Evolutionary conservation across 1,140 invertebrate species (phyloP).

Genomic region (Conopomorpha cramerella): DNA sequence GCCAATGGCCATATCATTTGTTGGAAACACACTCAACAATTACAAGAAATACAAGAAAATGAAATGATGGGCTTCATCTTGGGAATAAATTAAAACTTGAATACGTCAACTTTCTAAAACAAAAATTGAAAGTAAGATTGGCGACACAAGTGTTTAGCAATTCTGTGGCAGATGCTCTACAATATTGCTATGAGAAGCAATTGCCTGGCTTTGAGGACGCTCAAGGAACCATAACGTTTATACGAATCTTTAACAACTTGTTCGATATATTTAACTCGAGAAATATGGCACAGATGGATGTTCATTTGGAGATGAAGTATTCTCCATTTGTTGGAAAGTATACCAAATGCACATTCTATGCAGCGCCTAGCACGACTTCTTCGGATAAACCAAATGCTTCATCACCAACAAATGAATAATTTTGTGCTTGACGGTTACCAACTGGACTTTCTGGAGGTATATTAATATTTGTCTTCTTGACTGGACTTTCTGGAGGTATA

Average conservation of each 20-base stretch:
- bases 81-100: constrained; percentile 18
- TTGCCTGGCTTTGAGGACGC: constrained; percentile 12
- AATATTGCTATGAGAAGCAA: constrained; percentile 11
- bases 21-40: constrained; percentile 15
- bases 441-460: too few relatives aligned
- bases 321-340: constrained; percentile 19
- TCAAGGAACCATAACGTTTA: constrained; percentile 14
- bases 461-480: too few relatives aligned
- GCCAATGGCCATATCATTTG: constrained; percentile 11
- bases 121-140: constrained; percentile 26
- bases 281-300: constrained; percentile 11
- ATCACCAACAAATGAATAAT: constrained; percentile 53
- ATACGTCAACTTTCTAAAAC: constrained; percentile 20
- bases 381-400: constrained; percentile 43
- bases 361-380: constrained; percentile 16
- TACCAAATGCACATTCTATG: constrained; percentile 47
- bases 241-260: constrained; percentile 15
- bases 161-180: constrained; percentile 15
- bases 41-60: constrained; percentile 15
- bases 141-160: constrained; percentile 20
- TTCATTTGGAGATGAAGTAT: constrained; percentile 4
- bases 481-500: too few relatives aligned
- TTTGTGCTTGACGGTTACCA: too few relatives aligned
- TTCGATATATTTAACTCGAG: constrained; percentile 22
- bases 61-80: constrained; percentile 16